Evolutionary conservation across 2,113 vertebrate species (phyloP), one percentile per base, ranked within the genome.

Genomic region (Xerus inauris): DNA sequence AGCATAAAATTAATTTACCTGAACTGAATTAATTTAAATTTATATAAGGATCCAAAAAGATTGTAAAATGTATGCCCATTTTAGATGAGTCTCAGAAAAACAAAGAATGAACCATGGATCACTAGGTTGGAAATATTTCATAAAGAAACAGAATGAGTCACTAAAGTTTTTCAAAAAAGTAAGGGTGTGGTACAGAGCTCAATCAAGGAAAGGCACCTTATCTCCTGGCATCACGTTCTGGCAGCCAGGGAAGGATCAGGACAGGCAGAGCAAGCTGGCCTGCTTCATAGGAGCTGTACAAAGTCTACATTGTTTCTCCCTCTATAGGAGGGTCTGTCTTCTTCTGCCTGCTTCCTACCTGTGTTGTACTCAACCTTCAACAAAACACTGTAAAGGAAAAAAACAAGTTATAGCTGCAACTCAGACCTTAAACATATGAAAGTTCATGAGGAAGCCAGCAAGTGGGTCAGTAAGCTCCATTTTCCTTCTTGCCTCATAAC

Each of bases 1-100:
- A 89, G 62, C 1, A 83, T 59, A 93, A 96, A 85, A 80, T 40
- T 28, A 71, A 85, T 57, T 90, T 85, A 94, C 49, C 62, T 82
- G 54, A 84, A 54, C n/a, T 49, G 93, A 88, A 62, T 94, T 89
- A 67, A 14, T 24, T 65, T 77, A 77, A 65, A 69, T 91, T 80
- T 95, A 62, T 86, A 5, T 75, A 83, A 76, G 20, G 35, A 89
- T 59, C 51, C 28, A 35, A 93, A 71, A 94, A 62, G 79, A 47
- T 35, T 94, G 2, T 64, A 80, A 72, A 83, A 77, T 71, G 81
- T 49, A 91, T 47, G 57, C 26, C 35, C 35, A 87, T 47, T 92
- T 94, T 87, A 77, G 84, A 62, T 32, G 89, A 65, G 51, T 71
- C 47, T 97, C 73, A 72, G 71, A 91, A 91, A 97, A 79, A 94